phyloP scores from a whole-genome alignment of 2,888 invertebrate genomes.

The Agriopis marginaria region DNA sequence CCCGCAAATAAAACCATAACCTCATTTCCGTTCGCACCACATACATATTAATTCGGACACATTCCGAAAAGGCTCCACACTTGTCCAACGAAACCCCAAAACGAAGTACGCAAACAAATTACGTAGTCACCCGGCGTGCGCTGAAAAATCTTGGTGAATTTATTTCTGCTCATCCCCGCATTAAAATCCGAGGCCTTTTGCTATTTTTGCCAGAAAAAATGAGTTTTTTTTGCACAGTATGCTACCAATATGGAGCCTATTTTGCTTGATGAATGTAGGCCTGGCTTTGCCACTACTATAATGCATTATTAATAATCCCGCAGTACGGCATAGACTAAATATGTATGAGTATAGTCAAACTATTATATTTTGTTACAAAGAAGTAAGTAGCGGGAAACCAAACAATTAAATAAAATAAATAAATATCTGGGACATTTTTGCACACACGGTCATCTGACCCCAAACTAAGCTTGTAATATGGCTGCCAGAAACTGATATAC shows the following conservation, averaged over 20 bases:
- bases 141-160: constrained; percentile 76
- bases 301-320: neutral
- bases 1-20: constrained; percentile 43
- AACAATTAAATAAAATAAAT: no score
- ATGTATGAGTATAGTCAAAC: no score
- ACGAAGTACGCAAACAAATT: constrained; percentile 63
- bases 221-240: constrained; percentile 16
- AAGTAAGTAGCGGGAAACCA: no score
- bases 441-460: no score
- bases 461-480: no score
- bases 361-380: no score
- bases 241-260: constrained; percentile 17
- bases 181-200: constrained; percentile 67
- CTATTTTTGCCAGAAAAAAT: constrained; percentile 59
- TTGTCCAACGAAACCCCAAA: constrained; percentile 49
- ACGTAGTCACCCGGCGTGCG: constrained; percentile 69
- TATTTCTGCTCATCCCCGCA: constrained; percentile 69
- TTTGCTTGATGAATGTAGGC: constrained; percentile 4
- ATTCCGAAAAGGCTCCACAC: constrained; percentile 37
- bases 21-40: constrained; percentile 38
- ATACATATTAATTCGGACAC: constrained; percentile 44
- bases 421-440: no score
- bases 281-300: neutral
- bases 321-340: no score
- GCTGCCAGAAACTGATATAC: no score